Evolutionary conservation across 2,113 vertebrate species (phyloP), one percentile per base, ranked within the genome.

Genomic region (Crotalus helleri): DNA sequence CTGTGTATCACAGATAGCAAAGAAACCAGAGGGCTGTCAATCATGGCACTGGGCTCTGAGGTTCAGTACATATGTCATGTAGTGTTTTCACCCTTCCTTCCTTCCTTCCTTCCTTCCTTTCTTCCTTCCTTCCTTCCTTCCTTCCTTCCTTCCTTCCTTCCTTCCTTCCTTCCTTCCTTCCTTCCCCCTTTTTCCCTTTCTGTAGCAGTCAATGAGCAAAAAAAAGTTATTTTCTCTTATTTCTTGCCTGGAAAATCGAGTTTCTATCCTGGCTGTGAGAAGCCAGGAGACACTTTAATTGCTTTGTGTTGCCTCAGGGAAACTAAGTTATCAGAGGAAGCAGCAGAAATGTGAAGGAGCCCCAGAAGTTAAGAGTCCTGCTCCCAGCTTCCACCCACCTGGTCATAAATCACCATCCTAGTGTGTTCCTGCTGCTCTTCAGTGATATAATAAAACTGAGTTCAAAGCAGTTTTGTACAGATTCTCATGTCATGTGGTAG

Each of bases 1-100:
- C 87, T 0, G 0, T 0, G 0, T 0, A 10, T 10, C 23, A 2
- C 7, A 11, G 5, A 0, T 44, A 11, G 51, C 55, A 7, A 26
- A 2, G 24, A 13, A 15, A 17, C 24, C 26, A 64, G n/a, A 55
- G 0, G 1, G n/a, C 6, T 0, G 0, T 49, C 89, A 29, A 58
- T 53, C 87, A 19, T 7, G 1, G 0, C 29, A 13, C 15, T 33
- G 0, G 4, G 51, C 89, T 89, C 44, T 0, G 4, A 51, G 17
- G 12, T 23, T 0, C 57, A 57, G n/a, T 11, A 64, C 23, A 54
- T 8, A 17, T 23, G 0, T 4, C 10, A n/a, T 2, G 4, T 11
- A 9, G 17, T 23, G 11, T 23, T 64, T 57, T 4, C 21, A 10
- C 21, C 26, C 21, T 44, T 12, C 39, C 89, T 69, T 26, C 26